Base-by-base conservation (phyloP, 2,113 vertebrate genomes). In the Hemicordylus capensis region DNA sequence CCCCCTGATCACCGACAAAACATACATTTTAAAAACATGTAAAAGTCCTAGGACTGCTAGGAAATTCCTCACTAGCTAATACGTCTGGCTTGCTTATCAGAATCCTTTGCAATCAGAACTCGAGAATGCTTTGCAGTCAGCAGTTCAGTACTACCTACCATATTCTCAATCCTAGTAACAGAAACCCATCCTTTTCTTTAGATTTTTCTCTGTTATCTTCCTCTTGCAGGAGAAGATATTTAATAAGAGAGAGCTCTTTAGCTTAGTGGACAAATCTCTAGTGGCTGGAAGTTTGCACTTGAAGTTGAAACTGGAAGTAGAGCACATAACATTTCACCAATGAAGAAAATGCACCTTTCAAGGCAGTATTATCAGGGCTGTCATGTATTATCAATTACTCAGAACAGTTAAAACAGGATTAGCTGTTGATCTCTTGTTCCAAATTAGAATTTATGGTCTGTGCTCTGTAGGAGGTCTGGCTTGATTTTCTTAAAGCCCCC, bases 211-310 rank as follows among this genome's bases (percentile, higher is more conserved):
- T 20, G 73, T 89, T 15, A 87, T 34, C 10, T 14, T 83, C 39
- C 22, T 1, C 46, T 31, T 24, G 46, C 22, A 1, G 37, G 64
- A 70, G 76, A 85, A 79, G 22, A 63, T 85, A 85, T 79, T 80
- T 73, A 85, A 85, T 85, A 79, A 6, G 54, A 79, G 70, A 79
- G 34, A 72, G 66, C 67, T 77, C 84, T 79, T 79, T 85, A 85
- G 76, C 84, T 85, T 79, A 85, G 54, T 72, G 66, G 76, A 51
- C 66, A 79, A 31, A 72, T 72, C 66, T 82, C 69, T 46, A 44
- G 37, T 73, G 69, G 69, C 69, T 79, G 42, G n/a, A 85, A 63
- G 66, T 79, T 85, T 79, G 84, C 66, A 79, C 84, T 85, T 73
- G 79, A 66, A 61, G 67, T 10, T 70, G 76, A 79, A 85, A 79